Conservation (phyloP, 53 echinoderm and acorn worm species). For the Echinometra lucunter region DNA sequence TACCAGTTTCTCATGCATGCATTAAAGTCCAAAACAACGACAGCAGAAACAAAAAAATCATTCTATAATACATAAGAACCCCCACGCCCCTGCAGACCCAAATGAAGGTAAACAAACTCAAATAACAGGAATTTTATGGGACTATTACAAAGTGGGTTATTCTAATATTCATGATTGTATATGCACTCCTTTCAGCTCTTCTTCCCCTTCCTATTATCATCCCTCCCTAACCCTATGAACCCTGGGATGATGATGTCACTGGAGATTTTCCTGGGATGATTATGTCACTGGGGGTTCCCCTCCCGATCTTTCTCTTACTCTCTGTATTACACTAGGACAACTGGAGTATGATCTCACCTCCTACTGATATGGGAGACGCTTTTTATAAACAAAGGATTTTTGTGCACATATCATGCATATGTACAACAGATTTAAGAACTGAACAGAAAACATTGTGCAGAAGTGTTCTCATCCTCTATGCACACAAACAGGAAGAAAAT, state of each 20-base stretch:
- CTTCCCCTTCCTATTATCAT: background rate
- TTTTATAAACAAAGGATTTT: background rate
- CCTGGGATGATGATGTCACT: conserved; percentile 33
- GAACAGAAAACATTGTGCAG: background rate
- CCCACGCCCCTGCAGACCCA: background rate
- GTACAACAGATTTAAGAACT: background rate
- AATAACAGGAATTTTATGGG: background rate
- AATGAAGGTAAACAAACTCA: background rate
- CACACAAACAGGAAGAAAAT: background rate
- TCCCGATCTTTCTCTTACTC: background rate
- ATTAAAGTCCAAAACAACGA: no score
- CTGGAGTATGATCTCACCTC: background rate
- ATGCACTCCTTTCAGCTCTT: background rate
- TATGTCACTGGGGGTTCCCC: conserved; percentile 11
- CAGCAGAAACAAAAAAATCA: no score
- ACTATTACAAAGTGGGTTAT: background rate
- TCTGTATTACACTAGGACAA: background rate
- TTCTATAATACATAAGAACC: background rate
- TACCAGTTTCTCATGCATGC: no score
- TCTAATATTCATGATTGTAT: background rate
- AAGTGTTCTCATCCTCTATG: background rate
- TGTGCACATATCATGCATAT: background rate
- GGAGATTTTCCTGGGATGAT: background rate
- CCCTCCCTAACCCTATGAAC: background rate
- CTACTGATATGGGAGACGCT: background rate